Conservation (phyloP, 2,113 vertebrate species). For the Centrocercus urophasianus region DNA sequence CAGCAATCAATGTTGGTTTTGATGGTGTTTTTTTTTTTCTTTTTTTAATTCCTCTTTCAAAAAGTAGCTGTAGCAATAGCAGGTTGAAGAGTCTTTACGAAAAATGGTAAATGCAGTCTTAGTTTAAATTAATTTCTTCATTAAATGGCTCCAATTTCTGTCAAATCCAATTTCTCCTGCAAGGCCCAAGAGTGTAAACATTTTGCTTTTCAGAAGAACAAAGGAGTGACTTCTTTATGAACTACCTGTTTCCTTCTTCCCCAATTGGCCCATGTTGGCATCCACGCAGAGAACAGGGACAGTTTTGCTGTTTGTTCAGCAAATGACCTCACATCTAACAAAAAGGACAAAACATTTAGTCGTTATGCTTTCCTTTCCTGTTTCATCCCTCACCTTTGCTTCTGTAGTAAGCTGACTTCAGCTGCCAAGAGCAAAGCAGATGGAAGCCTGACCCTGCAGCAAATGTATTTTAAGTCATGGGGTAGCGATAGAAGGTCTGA, state of each 20-base stretch:
- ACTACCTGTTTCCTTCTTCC: background rate
- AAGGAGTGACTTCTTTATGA: background rate
- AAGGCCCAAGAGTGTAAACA: background rate
- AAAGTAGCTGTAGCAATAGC: background rate
- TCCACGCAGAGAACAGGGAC: rapidly evolving
- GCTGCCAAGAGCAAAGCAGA: background rate
- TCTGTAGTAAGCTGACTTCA: background rate
- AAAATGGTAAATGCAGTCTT: background rate
- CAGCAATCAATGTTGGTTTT: background rate
- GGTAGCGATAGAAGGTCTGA: background rate
- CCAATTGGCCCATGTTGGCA: background rate
- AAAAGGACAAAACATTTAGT: background rate
- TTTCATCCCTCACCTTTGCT: background rate
- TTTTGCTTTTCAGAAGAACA: background rate
- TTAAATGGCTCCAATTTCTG: background rate
- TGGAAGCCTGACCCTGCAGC: background rate
- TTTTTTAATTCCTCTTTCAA: background rate
- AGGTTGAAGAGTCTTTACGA: background rate
- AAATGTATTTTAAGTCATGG: background rate
- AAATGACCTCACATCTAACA: background rate
- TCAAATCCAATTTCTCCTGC: background rate
- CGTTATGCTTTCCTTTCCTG: background rate
- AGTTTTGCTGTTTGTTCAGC: background rate
- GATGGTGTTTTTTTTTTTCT: background rate
- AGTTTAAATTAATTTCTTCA: background rate